phyloP scores from a whole-genome alignment of 2,888 invertebrate species.

The Perdita meconis region DNA sequence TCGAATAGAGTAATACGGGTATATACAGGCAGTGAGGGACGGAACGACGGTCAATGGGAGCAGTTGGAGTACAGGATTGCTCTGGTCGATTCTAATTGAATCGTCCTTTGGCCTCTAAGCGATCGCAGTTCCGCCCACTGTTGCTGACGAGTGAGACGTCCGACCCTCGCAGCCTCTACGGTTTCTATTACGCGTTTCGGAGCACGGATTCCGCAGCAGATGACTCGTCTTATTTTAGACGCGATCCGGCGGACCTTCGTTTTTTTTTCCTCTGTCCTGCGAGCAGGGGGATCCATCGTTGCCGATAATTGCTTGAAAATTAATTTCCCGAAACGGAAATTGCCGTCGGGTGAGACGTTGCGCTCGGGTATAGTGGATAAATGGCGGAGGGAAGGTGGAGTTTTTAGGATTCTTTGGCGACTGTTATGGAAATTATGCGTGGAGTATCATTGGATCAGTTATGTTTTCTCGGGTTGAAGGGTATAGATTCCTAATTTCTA shows the following conservation, averaged over 20 bases:
- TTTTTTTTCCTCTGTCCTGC: background rate
- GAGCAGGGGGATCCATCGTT: slow-evolving; percentile 1
- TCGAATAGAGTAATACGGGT: slow-evolving; percentile 73
- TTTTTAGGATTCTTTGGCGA: background rate
- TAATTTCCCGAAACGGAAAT: slow-evolving; percentile 37
- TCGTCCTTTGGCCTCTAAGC: slow-evolving; percentile 82
- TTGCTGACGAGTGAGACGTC: slow-evolving; percentile 65
- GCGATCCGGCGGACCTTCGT: slow-evolving; percentile 18
- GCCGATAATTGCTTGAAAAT: slow-evolving; percentile 52
- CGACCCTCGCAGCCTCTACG: slow-evolving; percentile 58
- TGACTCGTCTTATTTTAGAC: slow-evolving; percentile 66
- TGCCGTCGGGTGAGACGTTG: slow-evolving; percentile 25
- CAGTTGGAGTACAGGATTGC: slow-evolving; percentile 80
- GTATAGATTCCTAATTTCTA: too few species aligned
- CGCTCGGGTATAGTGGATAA: slow-evolving; percentile 8
- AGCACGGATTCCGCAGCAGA: slow-evolving; percentile 49
- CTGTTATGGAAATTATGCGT: background rate
- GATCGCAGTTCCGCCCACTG: slow-evolving; percentile 75
- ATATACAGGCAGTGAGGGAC: slow-evolving; percentile 27
- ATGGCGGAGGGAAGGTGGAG: background rate
- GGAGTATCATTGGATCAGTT: too few species aligned
- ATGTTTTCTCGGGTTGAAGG: too few species aligned
- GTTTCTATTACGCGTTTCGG: slow-evolving; percentile 65
- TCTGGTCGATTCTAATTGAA: slow-evolving; percentile 83
- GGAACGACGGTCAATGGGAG: slow-evolving; percentile 73